phyloP scores from a whole-genome alignment of 2,797 vertebrate species.

The Acanthurus lineatus region DNA sequence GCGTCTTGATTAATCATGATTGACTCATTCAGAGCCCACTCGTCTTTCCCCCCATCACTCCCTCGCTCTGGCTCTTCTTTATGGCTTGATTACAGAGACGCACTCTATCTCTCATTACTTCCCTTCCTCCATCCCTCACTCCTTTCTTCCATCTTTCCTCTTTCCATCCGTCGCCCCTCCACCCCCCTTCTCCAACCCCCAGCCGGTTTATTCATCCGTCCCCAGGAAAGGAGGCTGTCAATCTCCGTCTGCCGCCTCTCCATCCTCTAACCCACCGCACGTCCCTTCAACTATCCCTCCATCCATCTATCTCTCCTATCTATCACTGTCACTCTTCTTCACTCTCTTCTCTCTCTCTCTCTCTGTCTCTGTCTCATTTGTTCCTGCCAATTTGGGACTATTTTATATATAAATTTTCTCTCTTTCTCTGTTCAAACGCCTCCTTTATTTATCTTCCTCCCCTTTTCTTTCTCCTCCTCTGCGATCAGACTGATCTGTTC shows the following conservation, averaged over 20 bases:
- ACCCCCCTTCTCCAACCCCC: slow-evolving; percentile 34
- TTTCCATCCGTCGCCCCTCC: slow-evolving; percentile 17
- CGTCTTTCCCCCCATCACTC: slow-evolving; percentile 66
- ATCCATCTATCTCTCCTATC: slow-evolving; percentile 59
- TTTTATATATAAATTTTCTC: slow-evolving; percentile 37
- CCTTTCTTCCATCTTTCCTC: slow-evolving; percentile 47
- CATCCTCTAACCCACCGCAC: slow-evolving; percentile 60
- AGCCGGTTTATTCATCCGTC: slow-evolving; percentile 82
- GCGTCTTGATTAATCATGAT: slow-evolving; percentile 87
- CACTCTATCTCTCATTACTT: slow-evolving; percentile 71
- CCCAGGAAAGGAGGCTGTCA: slow-evolving; percentile 81
- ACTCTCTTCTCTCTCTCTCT: slow-evolving; percentile 27
- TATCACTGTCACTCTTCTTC: slow-evolving; percentile 55
- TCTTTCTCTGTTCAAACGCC: slow-evolving; percentile 52
- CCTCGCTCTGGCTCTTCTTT: slow-evolving; percentile 67
- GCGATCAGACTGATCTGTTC: slow-evolving; percentile 44
- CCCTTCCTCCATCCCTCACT: slow-evolving; percentile 55
- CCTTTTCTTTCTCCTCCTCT: slow-evolving; percentile 26
- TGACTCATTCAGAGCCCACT: slow-evolving; percentile 85
- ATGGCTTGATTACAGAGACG: slow-evolving; percentile 82
- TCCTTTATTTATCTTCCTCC: slow-evolving; percentile 63
- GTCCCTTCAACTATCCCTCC: slow-evolving; percentile 52
- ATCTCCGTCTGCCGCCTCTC: slow-evolving; percentile 71
- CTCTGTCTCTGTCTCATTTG: slow-evolving; percentile 41
- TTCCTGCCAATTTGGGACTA: slow-evolving; percentile 44